A percentile compares a stretch with the other conserved stretches of the same genome.
These are phyloP conservation scores for Agelas oroides DNA, from an alignment of 37 sponge, comb jelly and placozoan genomes.

Conservation along the genomic window DNA sequence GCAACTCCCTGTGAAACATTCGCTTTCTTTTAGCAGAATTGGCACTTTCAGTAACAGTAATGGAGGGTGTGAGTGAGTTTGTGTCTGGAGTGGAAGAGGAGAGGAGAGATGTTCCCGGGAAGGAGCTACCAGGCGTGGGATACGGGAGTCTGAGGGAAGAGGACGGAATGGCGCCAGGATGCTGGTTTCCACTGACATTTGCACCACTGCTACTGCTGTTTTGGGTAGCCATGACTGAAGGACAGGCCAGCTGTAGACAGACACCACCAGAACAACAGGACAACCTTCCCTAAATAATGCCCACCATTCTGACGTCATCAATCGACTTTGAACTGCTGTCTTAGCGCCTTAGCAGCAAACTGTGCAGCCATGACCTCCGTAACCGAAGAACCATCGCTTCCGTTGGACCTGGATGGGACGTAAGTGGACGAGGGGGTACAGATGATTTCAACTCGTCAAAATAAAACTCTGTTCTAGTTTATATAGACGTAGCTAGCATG, in stretches of 20 bases:
- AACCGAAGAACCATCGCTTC: constrained; percentile 66
- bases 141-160: not conserved
- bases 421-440: constrained; percentile 17
- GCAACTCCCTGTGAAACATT: constrained; percentile 82
- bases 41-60: not conserved
- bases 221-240: no score
- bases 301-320: constrained; percentile 30
- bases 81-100: no score
- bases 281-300: constrained; percentile 7
- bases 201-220: not conserved
- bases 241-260: no score
- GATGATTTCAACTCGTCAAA: not conserved
- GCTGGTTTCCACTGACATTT: not conserved
- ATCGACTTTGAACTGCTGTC: no score
- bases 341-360: no score
- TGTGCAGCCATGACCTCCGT: constrained; percentile 60
- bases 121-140: not conserved
- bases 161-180: not conserved
- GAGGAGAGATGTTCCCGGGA: not conserved
- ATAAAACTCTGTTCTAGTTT: not conserved
- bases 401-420: constrained; percentile 73
- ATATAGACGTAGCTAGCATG: no score
- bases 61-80: not conserved
- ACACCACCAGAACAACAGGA: not conserved
- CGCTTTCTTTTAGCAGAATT: constrained; percentile 38